phyloP scores from a whole-genome alignment of 2,797 vertebrate species.

The Oryzias sinensis region DNA sequence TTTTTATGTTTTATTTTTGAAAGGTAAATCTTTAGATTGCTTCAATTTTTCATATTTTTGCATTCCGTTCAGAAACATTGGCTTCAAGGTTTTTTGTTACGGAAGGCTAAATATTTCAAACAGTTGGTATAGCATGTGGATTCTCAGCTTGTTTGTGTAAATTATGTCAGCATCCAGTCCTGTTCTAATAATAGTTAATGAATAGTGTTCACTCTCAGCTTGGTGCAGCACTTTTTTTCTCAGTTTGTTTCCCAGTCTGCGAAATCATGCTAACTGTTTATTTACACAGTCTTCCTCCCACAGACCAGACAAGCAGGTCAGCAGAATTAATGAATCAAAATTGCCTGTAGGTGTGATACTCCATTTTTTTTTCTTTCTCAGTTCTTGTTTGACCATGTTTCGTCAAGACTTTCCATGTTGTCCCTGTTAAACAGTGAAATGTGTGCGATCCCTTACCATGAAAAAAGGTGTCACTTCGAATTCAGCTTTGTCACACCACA shows the following conservation, averaged over 20 bases:
- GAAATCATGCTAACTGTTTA: conserved; percentile 10
- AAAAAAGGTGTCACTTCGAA: conserved; percentile 54
- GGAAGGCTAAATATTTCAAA: neutral
- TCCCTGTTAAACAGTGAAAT: neutral
- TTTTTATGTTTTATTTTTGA: too few relatives aligned
- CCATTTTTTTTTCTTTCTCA: neutral
- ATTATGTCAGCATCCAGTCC: neutral
- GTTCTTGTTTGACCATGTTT: conserved; percentile 4
- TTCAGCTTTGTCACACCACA: conserved; percentile 51
- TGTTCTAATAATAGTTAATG: neutral
- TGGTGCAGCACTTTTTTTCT: neutral
- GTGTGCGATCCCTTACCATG: conserved; percentile 15
- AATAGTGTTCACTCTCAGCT: neutral
- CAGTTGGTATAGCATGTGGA: neutral
- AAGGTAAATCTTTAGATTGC: too few relatives aligned
- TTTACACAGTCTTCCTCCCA: conserved; percentile 21
- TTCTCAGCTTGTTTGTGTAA: neutral
- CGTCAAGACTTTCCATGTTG: neutral
- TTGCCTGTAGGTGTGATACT: conserved; percentile 12
- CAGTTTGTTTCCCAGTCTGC: conserved; percentile 14
- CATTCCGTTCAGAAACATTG: too few relatives aligned
- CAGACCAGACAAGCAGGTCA: conserved; percentile 23
- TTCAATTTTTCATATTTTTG: too few relatives aligned
- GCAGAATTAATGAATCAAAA: conserved; percentile 31
- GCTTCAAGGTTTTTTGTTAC: too few relatives aligned